Conservation (phyloP, 2,797 vertebrate species). For the Pipistrellus pygmaeus region DNA sequence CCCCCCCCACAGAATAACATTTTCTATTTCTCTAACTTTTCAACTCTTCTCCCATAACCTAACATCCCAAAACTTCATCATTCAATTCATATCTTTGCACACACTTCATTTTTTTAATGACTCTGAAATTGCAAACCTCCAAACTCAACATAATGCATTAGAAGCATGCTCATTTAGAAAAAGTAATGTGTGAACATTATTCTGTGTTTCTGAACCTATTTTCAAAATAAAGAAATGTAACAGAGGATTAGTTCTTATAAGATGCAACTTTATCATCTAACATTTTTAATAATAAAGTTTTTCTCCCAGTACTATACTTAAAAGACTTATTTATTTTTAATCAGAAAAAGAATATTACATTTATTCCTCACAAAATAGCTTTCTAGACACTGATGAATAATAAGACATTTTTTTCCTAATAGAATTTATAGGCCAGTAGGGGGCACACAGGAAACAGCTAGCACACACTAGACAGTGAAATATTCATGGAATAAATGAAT, state of each 20-base stretch:
- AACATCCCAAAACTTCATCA: neutral
- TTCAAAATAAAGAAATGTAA: neutral
- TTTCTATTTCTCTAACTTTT: neutral
- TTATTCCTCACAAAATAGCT: neutral
- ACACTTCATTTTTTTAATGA: neutral
- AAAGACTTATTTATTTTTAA: neutral
- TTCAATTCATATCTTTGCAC: neutral
- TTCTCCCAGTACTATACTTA: neutral
- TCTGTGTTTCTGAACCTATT: neutral
- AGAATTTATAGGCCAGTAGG: conserved; percentile 61
- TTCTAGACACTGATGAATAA: neutral
- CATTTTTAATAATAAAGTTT: neutral
- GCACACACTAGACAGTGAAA: neutral
- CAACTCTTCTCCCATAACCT: neutral
- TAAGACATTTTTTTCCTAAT: neutral
- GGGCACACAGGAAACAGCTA: conserved; percentile 59
- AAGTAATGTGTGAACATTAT: neutral
- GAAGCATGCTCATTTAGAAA: neutral
- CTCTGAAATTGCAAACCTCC: neutral
- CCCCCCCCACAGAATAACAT: neutral
- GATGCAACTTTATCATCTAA: neutral
- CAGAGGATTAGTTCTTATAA: conserved; percentile 5
- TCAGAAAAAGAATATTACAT: neutral
- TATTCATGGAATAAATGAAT: neutral
- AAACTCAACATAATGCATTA: neutral